Conservation (phyloP, 2,113 vertebrate species). For the Perca schrenkii region DNA sequence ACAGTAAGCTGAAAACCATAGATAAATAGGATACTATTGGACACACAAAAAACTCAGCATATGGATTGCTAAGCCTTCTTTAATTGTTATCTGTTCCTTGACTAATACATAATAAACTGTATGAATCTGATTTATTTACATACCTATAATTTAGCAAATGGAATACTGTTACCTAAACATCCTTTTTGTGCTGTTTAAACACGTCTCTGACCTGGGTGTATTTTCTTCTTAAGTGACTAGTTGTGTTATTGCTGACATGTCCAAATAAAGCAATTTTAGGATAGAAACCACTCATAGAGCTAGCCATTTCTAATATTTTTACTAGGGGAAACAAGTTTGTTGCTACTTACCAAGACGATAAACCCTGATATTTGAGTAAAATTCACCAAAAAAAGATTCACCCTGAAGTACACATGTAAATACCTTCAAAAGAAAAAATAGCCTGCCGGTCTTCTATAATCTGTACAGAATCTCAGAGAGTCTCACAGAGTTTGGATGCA, state of each 20-base stretch:
- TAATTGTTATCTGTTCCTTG: slow-evolving; percentile 5
- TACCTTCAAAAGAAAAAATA: background rate
- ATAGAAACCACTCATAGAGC: background rate
- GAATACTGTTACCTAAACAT: slow-evolving; percentile 17
- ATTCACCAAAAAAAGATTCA: background rate
- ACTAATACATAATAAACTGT: background rate
- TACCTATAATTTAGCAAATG: slow-evolving; percentile 12
- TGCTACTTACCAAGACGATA: slow-evolving; percentile 22
- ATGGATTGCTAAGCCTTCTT: slow-evolving; percentile 1
- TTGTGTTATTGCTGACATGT: slow-evolving; percentile 50
- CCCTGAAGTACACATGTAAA: slow-evolving; percentile 6
- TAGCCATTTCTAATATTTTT: slow-evolving; percentile 5
- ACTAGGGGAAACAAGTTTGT: background rate
- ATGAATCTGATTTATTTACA: slow-evolving; percentile 6
- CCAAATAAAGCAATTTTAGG: slow-evolving; percentile 18
- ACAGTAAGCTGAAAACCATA: slow-evolving; percentile 49
- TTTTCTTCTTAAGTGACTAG: background rate
- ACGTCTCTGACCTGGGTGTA: background rate
- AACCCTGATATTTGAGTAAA: slow-evolving; percentile 31
- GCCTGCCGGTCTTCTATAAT: slow-evolving; percentile 1
- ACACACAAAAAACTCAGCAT: slow-evolving; percentile 34
- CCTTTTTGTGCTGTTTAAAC: slow-evolving; percentile 22
- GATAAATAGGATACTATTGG: slow-evolving; percentile 35
- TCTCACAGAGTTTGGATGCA: background rate
- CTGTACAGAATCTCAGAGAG: slow-evolving; percentile 36